A percentile compares a stretch with the other conserved stretches of the same genome.
These are phyloP conservation scores for Pardosa pseudoannulata DNA, from an alignment of 2,888 invertebrate genomes.

Conservation along the genomic window DNA sequence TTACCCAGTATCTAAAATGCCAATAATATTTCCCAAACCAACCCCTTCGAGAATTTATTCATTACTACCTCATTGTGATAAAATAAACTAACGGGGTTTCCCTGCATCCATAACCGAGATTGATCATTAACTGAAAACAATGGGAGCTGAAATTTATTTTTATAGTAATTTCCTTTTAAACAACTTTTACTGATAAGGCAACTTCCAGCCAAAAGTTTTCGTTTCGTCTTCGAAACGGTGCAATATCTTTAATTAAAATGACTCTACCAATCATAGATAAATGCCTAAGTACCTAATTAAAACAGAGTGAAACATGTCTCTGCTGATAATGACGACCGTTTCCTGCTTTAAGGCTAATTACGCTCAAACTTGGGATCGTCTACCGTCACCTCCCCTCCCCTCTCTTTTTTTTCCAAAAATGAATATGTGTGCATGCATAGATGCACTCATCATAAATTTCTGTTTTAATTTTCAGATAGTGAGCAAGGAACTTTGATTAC, in stretches of 20 bases:
- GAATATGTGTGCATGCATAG: background rate
- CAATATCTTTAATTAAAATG: slow-evolving; percentile 72
- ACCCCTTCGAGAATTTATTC: background rate
- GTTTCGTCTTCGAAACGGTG: slow-evolving; percentile 46
- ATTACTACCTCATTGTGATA: slow-evolving; percentile 41
- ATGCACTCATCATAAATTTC: slow-evolving; percentile 48
- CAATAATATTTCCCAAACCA: background rate
- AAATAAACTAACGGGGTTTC: slow-evolving; percentile 51
- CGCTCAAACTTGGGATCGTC: slow-evolving; percentile 44
- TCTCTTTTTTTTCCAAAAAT: slow-evolving; percentile 8
- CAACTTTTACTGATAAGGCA: slow-evolving; percentile 68
- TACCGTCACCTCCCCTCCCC: background rate
- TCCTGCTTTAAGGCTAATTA: slow-evolving; percentile 69
- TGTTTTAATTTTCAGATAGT: slow-evolving; percentile 62
- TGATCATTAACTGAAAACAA: slow-evolving; percentile 67
- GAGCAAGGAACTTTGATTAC: slow-evolving; percentile 44
- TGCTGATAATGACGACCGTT: slow-evolving; percentile 58
- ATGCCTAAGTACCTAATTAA: slow-evolving; percentile 68
- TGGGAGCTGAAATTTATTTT: slow-evolving; percentile 63
- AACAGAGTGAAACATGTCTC: slow-evolving; percentile 57
- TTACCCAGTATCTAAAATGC: background rate
- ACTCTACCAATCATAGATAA: slow-evolving; percentile 71
- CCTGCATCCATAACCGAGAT: slow-evolving; percentile 50
- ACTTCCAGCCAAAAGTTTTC: slow-evolving; percentile 56
- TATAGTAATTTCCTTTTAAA: slow-evolving; percentile 67